Base-by-base conservation (phyloP, 2,888 invertebrate species). In the Leistus spinibarbis region DNA sequence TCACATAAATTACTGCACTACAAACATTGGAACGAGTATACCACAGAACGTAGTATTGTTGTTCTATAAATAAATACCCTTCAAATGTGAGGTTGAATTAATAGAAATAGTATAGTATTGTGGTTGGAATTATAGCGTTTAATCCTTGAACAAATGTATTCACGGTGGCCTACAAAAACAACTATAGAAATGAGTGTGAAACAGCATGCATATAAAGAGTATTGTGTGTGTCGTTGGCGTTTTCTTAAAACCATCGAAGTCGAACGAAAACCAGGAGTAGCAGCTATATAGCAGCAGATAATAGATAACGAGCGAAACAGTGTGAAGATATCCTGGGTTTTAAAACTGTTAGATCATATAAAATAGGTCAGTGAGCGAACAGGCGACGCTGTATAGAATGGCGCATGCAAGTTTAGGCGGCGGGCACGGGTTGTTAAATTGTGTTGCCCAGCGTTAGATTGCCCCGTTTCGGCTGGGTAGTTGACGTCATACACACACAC, bases 301-400 rank as follows among this genome's bases (percentile, higher is more conserved):
- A 68, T 68, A 68, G 67, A 68, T 40, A 68, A 40, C 67, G 20
- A 20, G 67, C 57, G 69, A 60, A 57, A 68, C 24, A 40, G 20
- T 69, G 60, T 60, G 69, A 69, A 60, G 69, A 69, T 60, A 60
- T 60, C 69, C 69, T 69, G 60, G 60, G 60, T 69, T 69, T 54
- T 70, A 70, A 70, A 70, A 70, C 70, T 70, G 70, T 70, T 70
- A 70, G 54, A 70, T 53, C 63, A 63, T 63, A 70, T 70, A 70
- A 70, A 70, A 70, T 70, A 70, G 70, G 70, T 70, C 70, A 70
- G 70, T 70, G 69, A 57, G 57, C 60, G 69, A 40, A 69, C 27
- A 19, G 17, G 63, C 23, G 70, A 63, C 62, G 70, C 63, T 20
- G 7, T 17, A 17, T 60, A 40, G 60, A 62, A 16, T 54, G 63